Conservation (phyloP, 2,113 vertebrate species). For the Gopherus evgoodei region DNA sequence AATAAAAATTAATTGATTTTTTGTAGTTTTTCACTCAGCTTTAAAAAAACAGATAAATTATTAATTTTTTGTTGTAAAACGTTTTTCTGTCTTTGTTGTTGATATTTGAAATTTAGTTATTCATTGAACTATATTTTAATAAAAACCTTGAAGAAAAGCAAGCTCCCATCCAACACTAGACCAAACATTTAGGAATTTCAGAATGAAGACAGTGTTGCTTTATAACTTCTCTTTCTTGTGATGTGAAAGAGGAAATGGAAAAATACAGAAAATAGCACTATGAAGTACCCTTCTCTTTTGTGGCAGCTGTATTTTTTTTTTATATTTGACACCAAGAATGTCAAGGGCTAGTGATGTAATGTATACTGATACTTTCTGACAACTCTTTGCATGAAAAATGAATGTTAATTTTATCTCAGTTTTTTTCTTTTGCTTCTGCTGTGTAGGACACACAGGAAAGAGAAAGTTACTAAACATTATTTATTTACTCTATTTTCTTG, state of each 20-base stretch:
- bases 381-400: neutral
- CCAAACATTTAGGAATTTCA: no score
- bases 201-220: no score
- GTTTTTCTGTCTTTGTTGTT: no score
- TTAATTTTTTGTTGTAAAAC: no score
- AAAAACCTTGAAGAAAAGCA: no score
- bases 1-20: no score
- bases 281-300: rapidly evolving
- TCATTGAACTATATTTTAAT: no score
- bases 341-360: neutral
- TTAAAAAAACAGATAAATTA: no score
- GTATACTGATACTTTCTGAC: neutral
- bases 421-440: neutral
- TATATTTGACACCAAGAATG: neutral
- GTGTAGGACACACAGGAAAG: neutral
- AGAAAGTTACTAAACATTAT: neutral
- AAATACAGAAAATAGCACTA: neutral
- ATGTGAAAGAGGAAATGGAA: neutral
- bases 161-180: no score
- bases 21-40: no score
- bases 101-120: no score
- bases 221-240: no score
- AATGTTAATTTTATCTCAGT: neutral
- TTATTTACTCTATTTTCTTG: slow-evolving; percentile 11
- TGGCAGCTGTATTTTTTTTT: neutral